These are phyloP conservation scores for Hyppa rectilinea DNA, from an alignment of 2,888 invertebrate species.

Conservation along the genomic window DNA sequence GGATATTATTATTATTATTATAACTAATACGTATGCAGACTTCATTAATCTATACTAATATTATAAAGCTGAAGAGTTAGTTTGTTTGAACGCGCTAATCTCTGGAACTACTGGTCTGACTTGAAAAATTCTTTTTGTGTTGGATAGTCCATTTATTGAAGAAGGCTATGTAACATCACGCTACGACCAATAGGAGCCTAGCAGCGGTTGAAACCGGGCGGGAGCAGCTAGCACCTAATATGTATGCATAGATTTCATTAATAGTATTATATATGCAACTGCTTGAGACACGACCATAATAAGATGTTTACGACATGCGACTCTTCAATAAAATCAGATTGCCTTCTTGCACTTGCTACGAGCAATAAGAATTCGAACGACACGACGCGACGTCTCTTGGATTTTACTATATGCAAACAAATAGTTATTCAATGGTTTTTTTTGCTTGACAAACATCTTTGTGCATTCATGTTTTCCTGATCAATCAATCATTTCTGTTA, in stretches of 20 bases:
- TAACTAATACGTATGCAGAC: too few relatives aligned
- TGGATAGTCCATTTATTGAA: too few relatives aligned
- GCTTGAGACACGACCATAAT: neutral
- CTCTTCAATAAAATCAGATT: slow-evolving; percentile 8
- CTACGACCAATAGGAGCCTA: too few relatives aligned
- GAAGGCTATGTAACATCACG: too few relatives aligned
- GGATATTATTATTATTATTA: too few relatives aligned
- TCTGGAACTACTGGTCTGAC: too few relatives aligned
- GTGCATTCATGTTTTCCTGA: slow-evolving; percentile 12
- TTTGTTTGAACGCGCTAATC: too few relatives aligned
- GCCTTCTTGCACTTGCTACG: slow-evolving; percentile 3
- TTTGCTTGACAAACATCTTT: slow-evolving; percentile 16
- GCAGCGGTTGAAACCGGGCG: too few relatives aligned
- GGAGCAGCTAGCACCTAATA: too few relatives aligned
- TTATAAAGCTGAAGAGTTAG: too few relatives aligned
- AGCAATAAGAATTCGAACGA: slow-evolving; percentile 32
- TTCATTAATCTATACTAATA: too few relatives aligned
- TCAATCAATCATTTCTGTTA: neutral
- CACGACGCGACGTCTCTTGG: slow-evolving; percentile 4
- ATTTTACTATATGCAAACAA: slow-evolving; percentile 29
- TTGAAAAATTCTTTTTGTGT: too few relatives aligned
- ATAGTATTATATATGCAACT: neutral
- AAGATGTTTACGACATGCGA: neutral
- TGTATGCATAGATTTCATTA: neutral
- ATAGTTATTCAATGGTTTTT: slow-evolving; percentile 9